A percentile compares a stretch with the other conserved stretches of the same genome.
phyloP scores from a whole-genome alignment of 2,113 vertebrate species.

The Carollia perspicillata region DNA sequence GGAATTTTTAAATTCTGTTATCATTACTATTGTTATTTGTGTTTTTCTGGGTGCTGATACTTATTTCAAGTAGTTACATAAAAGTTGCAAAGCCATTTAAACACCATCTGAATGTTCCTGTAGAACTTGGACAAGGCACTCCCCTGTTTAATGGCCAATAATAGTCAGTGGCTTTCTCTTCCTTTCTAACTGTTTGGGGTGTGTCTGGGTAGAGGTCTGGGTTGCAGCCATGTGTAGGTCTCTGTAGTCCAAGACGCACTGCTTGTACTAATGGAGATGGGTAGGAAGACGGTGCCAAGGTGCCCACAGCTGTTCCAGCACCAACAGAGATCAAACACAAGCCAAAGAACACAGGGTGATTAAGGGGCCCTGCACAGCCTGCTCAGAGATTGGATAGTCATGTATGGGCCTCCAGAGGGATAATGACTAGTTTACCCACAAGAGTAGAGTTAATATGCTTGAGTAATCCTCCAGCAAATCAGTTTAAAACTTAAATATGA shows the following conservation, averaged over 20 bases:
- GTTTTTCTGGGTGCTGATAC: neutral
- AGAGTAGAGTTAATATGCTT: neutral
- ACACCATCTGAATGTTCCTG: conserved; percentile 5
- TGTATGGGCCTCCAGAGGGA: neutral
- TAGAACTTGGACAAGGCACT: neutral
- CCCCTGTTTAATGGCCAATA: conserved; percentile 57
- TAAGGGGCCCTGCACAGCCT: neutral
- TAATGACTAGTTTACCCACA: neutral
- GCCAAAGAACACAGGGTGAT: too few relatives aligned
- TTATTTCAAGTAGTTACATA: conserved; percentile 43
- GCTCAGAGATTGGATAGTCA: neutral
- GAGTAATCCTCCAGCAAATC: neutral
- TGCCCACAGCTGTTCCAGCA: neutral
- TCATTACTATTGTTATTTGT: neutral
- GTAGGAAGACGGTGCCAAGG: neutral
- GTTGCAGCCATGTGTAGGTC: neutral
- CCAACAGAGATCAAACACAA: neutral
- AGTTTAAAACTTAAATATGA: neutral
- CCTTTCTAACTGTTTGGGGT: conserved; percentile 51
- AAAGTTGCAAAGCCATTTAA: conserved; percentile 53
- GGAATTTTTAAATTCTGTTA: neutral
- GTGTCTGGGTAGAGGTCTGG: conserved; percentile 48
- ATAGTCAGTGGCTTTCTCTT: conserved; percentile 49
- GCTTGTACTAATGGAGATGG: neutral
- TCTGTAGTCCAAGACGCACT: conserved; percentile 35